These are phyloP conservation scores for Equus quagga DNA, from an alignment of 2,113 vertebrate genomes.

Conservation along the genomic window DNA sequence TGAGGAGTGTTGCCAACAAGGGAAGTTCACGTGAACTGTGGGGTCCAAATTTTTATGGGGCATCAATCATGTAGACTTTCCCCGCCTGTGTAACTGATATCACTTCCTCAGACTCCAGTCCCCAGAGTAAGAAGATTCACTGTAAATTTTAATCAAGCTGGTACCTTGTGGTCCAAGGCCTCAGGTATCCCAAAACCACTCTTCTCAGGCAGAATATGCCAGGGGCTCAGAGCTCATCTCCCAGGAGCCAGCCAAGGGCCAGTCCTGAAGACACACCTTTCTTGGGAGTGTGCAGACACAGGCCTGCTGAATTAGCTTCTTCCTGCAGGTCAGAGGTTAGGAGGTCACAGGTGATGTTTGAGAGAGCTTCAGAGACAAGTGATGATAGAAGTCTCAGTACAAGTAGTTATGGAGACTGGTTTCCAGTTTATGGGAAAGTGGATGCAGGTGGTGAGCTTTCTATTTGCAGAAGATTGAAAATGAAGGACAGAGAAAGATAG, in stretches of 20 bases:
- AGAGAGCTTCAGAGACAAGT: not conserved
- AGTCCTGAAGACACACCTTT: not conserved
- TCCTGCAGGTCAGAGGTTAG: not conserved
- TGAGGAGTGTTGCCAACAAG: not conserved
- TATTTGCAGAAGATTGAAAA: not conserved
- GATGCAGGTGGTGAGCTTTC: not conserved
- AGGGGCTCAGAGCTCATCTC: not conserved
- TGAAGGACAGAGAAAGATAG: not conserved
- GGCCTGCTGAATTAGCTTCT: not conserved
- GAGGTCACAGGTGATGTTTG: not conserved
- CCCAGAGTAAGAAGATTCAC: not conserved
- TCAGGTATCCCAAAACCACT: not conserved
- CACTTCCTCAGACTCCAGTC: not conserved
- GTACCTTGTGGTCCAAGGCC: not conserved
- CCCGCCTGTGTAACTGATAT: not conserved
- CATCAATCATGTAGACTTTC: not conserved
- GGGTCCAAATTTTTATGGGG: not conserved
- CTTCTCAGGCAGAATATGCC: not conserved
- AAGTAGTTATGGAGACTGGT: not conserved
- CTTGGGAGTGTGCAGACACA: not conserved
- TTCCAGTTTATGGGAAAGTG: not conserved
- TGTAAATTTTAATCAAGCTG: not conserved
- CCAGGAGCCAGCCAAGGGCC: not conserved
- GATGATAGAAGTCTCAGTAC: not conserved
- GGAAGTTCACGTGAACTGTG: not conserved